These are phyloP conservation scores for Amblyraja radiata DNA, from an alignment of 2,797 vertebrate species.

Conservation along the genomic window DNA sequence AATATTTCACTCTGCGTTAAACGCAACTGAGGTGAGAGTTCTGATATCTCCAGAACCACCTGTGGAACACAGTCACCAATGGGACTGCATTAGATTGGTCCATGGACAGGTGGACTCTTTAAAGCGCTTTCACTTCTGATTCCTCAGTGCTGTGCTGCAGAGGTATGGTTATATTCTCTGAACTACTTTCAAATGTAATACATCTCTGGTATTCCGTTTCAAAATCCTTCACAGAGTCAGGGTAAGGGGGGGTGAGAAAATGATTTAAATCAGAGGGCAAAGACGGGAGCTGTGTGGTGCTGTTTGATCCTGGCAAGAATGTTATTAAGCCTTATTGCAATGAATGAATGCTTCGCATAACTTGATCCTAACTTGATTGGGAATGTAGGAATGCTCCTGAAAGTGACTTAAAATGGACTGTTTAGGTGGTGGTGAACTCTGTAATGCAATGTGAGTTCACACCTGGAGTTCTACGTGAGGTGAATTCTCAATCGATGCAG, in stretches of 20 bases:
- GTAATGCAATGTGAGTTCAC: background rate
- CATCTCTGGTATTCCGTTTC: background rate
- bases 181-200: background rate
- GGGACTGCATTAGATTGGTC: background rate
- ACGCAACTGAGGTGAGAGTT: background rate
- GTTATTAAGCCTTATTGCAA: constrained; percentile 1
- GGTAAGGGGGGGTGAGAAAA: background rate
- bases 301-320: background rate
- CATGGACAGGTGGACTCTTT: background rate
- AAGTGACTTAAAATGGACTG: background rate
- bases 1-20: background rate
- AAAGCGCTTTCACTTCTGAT: background rate
- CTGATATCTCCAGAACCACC: background rate
- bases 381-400: background rate
- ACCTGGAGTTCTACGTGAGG: background rate
- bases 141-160: background rate
- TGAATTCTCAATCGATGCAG: background rate
- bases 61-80: background rate
- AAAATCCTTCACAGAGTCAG: background rate
- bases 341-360: background rate
- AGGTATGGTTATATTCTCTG: background rate
- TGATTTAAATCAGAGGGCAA: background rate
- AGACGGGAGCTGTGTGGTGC: background rate
- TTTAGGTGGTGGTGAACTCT: background rate
- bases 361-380: constrained; percentile 1